Evolutionary conservation across 2,797 vertebrate genomes (phyloP).

Genomic region (Phalloptychus januarius): DNA sequence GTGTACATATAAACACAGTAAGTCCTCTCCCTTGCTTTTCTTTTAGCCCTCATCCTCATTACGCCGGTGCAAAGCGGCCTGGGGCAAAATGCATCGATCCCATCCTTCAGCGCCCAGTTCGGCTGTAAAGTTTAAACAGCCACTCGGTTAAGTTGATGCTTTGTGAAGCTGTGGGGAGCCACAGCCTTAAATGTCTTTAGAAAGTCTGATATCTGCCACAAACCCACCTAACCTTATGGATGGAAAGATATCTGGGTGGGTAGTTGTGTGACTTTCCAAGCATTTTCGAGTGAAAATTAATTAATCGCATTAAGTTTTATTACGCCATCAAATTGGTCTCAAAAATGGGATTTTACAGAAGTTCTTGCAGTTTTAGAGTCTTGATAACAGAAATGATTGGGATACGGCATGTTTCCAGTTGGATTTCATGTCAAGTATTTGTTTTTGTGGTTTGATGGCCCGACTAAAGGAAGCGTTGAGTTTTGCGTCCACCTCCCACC

Average conservation of each 20-base stretch:
- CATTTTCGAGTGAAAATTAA: conserved; percentile 12
- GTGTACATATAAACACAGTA: conserved; percentile 19
- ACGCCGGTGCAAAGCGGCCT: conserved; percentile 37
- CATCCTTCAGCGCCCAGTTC: conserved; percentile 21
- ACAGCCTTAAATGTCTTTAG: neutral
- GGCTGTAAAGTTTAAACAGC: conserved; percentile 52
- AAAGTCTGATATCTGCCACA: neutral
- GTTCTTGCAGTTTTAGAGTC: conserved; percentile 16
- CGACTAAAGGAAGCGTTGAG: neutral
- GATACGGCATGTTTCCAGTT: neutral
- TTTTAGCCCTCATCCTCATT: conserved; percentile 41
- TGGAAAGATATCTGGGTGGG: neutral
- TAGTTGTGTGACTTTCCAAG: conserved; percentile 1
- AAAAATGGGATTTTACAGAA: conserved; percentile 13
- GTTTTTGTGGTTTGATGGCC: neutral
- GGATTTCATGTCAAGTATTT: neutral
- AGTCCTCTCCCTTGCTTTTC: conserved; percentile 31
- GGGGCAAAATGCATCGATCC: conserved; percentile 58
- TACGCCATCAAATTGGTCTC: conserved; percentile 15
- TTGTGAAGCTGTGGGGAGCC: conserved; percentile 24
- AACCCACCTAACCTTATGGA: neutral
- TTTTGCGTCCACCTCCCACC: neutral
- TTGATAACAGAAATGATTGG: neutral
- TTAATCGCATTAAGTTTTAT: conserved; percentile 1
- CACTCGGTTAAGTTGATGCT: conserved; percentile 27